Evolutionary conservation across 2,113 vertebrate species (phyloP).

Genomic region (Lophochroa leadbeateri): DNA sequence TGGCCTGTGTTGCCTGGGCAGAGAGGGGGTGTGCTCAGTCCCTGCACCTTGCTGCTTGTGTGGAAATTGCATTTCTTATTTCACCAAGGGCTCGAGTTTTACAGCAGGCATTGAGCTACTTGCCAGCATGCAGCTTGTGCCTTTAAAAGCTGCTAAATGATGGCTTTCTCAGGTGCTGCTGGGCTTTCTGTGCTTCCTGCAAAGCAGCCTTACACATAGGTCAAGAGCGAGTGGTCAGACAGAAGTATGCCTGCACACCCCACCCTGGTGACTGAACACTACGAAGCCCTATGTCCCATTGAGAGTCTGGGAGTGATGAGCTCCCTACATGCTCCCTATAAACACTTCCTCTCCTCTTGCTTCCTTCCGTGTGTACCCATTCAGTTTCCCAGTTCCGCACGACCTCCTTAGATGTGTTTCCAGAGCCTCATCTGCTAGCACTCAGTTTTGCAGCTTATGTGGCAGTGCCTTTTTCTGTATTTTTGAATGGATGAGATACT

Average conservation of each 20-base stretch:
- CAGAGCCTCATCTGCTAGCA: background rate
- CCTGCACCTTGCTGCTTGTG: background rate
- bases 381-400: background rate
- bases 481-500: background rate
- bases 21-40: background rate
- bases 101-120: background rate
- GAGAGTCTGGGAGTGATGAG: background rate
- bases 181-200: background rate
- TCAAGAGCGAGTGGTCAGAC: background rate
- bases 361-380: background rate
- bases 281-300: background rate
- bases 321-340: fast-evolving
- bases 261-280: background rate
- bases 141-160: background rate
- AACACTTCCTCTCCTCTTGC: background rate
- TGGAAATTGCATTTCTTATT: background rate
- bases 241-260: background rate
- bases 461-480: background rate
- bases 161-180: background rate
- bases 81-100: background rate
- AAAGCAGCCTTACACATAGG: background rate
- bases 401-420: background rate
- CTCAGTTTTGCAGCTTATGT: background rate
- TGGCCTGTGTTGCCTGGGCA: background rate
- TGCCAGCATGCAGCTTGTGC: background rate